phyloP scores from a whole-genome alignment of 2,113 vertebrate genomes.

The Thomomys bottae region DNA sequence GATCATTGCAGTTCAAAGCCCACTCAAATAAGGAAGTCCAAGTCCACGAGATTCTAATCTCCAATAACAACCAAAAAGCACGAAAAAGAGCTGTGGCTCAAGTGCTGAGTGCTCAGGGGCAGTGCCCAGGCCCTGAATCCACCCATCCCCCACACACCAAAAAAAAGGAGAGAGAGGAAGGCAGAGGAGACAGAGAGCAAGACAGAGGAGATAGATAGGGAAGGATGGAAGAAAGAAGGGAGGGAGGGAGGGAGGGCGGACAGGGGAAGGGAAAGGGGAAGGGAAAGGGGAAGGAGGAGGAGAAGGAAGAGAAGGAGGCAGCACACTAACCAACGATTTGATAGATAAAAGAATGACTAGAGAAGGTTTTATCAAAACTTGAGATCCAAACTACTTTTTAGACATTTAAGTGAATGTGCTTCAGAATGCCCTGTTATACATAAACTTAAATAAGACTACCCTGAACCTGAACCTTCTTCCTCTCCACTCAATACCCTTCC shows the following conservation, averaged over 20 bases:
- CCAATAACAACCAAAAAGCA: too few relatives aligned
- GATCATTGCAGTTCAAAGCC: too few relatives aligned
- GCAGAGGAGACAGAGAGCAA: too few relatives aligned
- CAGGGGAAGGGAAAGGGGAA: not conserved
- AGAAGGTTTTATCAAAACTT: not conserved
- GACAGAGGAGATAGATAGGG: fast-evolving
- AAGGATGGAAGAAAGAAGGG: too few relatives aligned
- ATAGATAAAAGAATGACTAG: not conserved
- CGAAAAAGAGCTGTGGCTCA: too few relatives aligned
- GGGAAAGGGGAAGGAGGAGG: not conserved
- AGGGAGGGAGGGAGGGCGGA: too few relatives aligned
- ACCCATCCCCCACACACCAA: too few relatives aligned
- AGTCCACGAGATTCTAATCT: too few relatives aligned
- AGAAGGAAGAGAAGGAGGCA: not conserved
- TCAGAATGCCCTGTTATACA: not conserved
- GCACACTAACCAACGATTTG: not conserved
- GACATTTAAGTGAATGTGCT: not conserved
- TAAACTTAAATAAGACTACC: not conserved
- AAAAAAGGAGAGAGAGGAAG: too few relatives aligned
- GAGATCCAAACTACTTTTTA: constrained; percentile 3
- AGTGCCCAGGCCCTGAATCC: too few relatives aligned
- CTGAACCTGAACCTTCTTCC: not conserved
- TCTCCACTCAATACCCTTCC: not conserved
- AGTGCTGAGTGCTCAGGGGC: too few relatives aligned
- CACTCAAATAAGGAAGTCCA: too few relatives aligned